A percentile compares a stretch with the other conserved stretches of the same genome.
Conservation (phyloP, 2,797 vertebrate genomes). For the Erithacus rubecula region DNA sequence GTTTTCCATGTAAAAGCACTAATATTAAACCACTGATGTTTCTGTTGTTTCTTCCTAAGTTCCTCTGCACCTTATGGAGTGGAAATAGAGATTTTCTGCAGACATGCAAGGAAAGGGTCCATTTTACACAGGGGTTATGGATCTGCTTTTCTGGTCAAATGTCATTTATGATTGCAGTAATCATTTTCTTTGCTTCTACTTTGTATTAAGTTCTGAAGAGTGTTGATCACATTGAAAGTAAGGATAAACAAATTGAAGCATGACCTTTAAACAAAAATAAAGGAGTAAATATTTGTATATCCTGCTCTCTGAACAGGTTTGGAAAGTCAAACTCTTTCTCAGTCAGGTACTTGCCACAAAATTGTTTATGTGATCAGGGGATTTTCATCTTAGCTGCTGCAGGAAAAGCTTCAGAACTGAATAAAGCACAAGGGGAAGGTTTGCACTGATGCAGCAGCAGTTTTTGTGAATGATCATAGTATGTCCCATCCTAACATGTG, state of each 20-base stretch:
- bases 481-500: accelerated
- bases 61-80: background rate
- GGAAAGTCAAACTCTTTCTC: background rate
- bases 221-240: background rate
- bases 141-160: background rate
- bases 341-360: background rate
- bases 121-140: accelerated
- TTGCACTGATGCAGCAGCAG: background rate
- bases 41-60: background rate
- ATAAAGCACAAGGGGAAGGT: background rate
- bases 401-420: background rate
- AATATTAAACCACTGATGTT: background rate
- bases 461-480: background rate
- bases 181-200: background rate
- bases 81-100: background rate
- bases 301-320: background rate
- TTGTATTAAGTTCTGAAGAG: background rate
- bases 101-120: background rate
- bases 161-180: background rate
- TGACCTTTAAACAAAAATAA: conserved; percentile 6
- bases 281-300: conserved; percentile 29
- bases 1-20: background rate
- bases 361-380: background rate
- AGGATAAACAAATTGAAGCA: background rate
- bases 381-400: background rate